phyloP scores from a whole-genome alignment of 2,113 vertebrate species.

The Cranoglanis bouderius region DNA sequence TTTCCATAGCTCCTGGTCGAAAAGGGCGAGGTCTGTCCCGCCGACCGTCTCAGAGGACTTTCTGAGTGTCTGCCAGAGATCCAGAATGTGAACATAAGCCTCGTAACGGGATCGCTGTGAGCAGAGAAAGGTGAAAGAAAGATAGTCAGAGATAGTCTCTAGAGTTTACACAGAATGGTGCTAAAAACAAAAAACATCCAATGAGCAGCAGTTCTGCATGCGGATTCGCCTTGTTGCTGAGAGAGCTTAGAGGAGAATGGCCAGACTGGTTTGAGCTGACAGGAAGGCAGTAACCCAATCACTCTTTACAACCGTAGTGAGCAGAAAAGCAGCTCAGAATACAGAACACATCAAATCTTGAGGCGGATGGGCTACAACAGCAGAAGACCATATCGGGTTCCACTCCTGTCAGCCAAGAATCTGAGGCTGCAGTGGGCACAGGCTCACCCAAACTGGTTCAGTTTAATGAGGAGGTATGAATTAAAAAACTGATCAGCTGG shows the following conservation, averaged over 20 bases:
- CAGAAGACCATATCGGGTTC: not conserved
- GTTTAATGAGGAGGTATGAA: not conserved
- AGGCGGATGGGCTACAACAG: not conserved
- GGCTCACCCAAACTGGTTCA: not conserved
- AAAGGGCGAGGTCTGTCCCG: constrained; percentile 61
- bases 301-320: not conserved
- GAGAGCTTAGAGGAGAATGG: not conserved
- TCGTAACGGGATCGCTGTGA: constrained; percentile 82
- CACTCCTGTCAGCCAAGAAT: not conserved
- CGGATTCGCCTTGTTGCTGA: not conserved
- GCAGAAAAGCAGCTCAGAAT: not conserved
- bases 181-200: not conserved
- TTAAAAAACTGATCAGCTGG: not conserved
- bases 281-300: not conserved
- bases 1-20: constrained; percentile 71
- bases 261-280: not conserved
- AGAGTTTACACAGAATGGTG: not conserved
- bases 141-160: not conserved
- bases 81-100: constrained; percentile 79
- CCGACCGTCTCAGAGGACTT: not conserved
- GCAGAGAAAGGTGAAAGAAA: not conserved
- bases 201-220: not conserved
- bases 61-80: constrained; percentile 67
- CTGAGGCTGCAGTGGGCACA: not conserved
- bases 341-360: not conserved